Base-by-base conservation (phyloP, 2,113 vertebrate genomes). In the Istiophorus platypterus region DNA sequence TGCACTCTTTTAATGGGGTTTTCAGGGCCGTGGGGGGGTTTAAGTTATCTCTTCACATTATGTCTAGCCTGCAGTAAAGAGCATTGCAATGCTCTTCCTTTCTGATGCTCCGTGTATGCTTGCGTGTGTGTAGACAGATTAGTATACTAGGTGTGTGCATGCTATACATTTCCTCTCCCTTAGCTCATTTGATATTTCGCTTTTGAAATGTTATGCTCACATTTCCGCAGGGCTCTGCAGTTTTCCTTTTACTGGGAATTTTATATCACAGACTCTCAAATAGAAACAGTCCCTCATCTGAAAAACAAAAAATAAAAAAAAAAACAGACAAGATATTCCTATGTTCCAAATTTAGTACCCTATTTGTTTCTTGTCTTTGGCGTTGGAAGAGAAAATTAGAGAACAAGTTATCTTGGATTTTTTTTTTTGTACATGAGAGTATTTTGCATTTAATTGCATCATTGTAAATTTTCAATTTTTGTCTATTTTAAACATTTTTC, bases 141-240 rank as follows among this genome's bases (percentile, higher is more conserved):
- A 59, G 42, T 52, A 66, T 37, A 31, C 65, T 57, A 27, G 26
- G 72, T 67, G n/a, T 20, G 75, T 27, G 72, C 22, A 12, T 18
- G 1, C 31, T 61, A n/a, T 62, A 73, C 34, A 45, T 76, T 65
- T 64, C n/a, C 58, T 45, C 63, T 79, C 73, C 75, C 63, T 72
- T 5, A 56, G 56, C 70, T 49, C 63, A 24, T 83, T 76, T 90
- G 85, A 84, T 91, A 91, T 93, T 91, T 92, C 7, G 0, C 7
- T 77, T 90, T 80, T 69, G 62, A 92, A 94, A 94, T 93, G 90
- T 56, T 91, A 86, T 31, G 62, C 75, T 90, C 81, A 84, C 85
- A 93, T 93, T 88, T 91, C 89, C 85, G 51, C 18, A 85, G 86
- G 92, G 75, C 80, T 52, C 22, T n/a, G 26, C 51, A 62, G 12